Percentiles rank a stretch among this genome's conserved stretches.
These are phyloP conservation scores for Plectropomus leopardus DNA, from an alignment of 2,113 vertebrate genomes.

Conservation along the genomic window DNA sequence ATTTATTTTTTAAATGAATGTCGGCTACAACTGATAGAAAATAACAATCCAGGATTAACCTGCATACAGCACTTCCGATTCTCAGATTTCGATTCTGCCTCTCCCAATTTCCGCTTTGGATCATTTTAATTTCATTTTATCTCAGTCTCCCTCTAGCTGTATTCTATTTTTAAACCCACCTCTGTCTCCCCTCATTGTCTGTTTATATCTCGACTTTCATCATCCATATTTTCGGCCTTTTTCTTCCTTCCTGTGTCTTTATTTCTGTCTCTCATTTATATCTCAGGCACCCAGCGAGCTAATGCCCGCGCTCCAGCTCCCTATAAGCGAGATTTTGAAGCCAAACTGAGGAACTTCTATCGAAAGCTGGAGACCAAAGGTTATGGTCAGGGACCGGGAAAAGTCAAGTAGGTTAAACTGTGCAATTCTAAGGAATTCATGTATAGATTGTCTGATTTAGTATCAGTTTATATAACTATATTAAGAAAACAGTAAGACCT, in stretches of 20 bases:
- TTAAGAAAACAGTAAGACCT: too few species aligned
- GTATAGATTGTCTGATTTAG: background rate
- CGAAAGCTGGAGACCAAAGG: conserved; percentile 98
- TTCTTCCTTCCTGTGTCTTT: background rate
- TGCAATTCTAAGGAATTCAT: background rate
- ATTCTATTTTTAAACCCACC: background rate
- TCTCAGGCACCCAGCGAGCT: conserved; percentile 94
- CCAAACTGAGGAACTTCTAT: conserved; percentile 98
- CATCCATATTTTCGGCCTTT: background rate
- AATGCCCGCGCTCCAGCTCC: conserved; percentile 97
- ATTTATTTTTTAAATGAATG: conserved; percentile 5
- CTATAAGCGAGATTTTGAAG: conserved; percentile 98
- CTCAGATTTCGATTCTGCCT: background rate
- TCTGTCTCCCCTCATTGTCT: background rate
- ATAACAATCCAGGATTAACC: conserved; percentile 61
- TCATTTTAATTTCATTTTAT: conserved; percentile 26
- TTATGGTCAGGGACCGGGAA: conserved; percentile 98
- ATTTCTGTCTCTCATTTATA: conserved; percentile 1
- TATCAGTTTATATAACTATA: background rate
- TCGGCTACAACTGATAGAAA: conserved; percentile 16
- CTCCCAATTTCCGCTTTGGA: background rate
- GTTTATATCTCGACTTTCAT: background rate
- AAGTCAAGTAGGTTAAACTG: conserved; percentile 91
- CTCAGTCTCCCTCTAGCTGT: conserved; percentile 9
- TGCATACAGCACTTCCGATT: conserved; percentile 6